Percentiles rank a stretch among this genome's conserved stretches.
phyloP scores from a whole-genome alignment of 1,140 invertebrate species.

The Lordiphosa stackelbergi region DNA sequence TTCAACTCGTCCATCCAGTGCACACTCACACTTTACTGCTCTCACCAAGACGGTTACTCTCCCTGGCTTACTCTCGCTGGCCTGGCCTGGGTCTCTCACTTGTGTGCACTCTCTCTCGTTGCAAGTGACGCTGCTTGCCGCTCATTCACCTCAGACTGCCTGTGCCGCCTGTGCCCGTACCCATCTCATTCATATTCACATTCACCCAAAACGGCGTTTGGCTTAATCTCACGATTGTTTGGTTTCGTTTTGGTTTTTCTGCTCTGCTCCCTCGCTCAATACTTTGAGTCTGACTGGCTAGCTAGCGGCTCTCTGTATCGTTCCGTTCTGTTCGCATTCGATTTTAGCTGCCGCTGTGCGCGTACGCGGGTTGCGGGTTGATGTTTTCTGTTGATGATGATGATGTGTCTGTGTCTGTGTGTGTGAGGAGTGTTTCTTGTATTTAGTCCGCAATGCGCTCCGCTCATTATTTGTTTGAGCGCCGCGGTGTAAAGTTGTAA shows the following conservation, averaged over 20 bases:
- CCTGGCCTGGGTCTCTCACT: conserved; percentile 24
- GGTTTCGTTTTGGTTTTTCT: conserved; percentile 63
- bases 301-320: conserved; percentile 31
- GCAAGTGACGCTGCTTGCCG: conserved; percentile 57
- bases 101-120: conserved; percentile 23
- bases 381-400: conserved; percentile 32
- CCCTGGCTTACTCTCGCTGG: conserved; percentile 34
- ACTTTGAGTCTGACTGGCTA: conserved; percentile 24
- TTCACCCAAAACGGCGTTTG: conserved; percentile 75
- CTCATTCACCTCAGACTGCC: conserved; percentile 63
- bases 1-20: conserved; percentile 72
- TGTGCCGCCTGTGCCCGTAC: too few species aligned
- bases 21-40: conserved; percentile 44
- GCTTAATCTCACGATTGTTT: conserved; percentile 76
- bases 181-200: conserved; percentile 75
- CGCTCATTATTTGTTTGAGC: conserved; percentile 77
- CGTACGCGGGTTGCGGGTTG: conserved; percentile 39
- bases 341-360: conserved; percentile 61
- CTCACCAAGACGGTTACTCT: conserved; percentile 36
- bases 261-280: conserved; percentile 51
- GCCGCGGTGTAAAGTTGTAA: conserved; percentile 77
- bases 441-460: conserved; percentile 73
- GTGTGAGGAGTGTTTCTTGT: conserved; percentile 71
- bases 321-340: conserved; percentile 66
- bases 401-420: conserved; percentile 32